Conservation (phyloP, 2,888 invertebrate genomes). For the Aquatica leii region DNA sequence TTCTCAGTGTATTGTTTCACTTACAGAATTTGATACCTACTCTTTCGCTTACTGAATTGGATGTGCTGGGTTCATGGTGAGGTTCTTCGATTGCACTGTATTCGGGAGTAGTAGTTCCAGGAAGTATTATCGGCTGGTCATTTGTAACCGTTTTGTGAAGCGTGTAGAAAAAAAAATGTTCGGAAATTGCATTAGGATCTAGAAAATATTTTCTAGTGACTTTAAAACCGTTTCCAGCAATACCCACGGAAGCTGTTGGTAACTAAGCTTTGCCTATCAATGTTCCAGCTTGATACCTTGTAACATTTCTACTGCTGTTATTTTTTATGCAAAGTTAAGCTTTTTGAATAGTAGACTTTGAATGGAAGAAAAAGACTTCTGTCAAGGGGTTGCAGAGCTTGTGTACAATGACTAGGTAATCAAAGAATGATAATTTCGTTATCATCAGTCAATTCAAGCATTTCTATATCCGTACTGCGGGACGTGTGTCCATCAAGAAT, state of each 20-base stretch:
- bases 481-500: constrained; percentile 49
- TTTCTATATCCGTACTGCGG: constrained; percentile 35
- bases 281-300: not conserved
- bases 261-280: constrained; percentile 28
- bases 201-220: constrained; percentile 19
- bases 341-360: constrained; percentile 20
- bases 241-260: constrained; percentile 27
- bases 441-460: constrained; percentile 43
- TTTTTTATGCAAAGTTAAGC: constrained; percentile 21
- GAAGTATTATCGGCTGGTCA: not conserved
- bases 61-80: not conserved
- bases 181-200: constrained; percentile 23
- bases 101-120: not conserved
- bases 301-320: constrained; percentile 2
- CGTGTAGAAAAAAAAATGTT: constrained; percentile 16
- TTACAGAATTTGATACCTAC: not conserved
- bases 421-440: constrained; percentile 42
- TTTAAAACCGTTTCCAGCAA: constrained; percentile 26
- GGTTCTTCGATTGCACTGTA: no score
- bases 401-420: constrained; percentile 40
- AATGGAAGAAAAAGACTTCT: constrained; percentile 28
- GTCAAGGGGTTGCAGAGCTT: constrained; percentile 12
- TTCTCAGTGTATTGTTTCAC: no score
- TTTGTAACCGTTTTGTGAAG: not conserved
- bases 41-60: not conserved